These are phyloP conservation scores for Thyatira batis DNA, from an alignment of 2,888 invertebrate species.

Conservation along the genomic window DNA sequence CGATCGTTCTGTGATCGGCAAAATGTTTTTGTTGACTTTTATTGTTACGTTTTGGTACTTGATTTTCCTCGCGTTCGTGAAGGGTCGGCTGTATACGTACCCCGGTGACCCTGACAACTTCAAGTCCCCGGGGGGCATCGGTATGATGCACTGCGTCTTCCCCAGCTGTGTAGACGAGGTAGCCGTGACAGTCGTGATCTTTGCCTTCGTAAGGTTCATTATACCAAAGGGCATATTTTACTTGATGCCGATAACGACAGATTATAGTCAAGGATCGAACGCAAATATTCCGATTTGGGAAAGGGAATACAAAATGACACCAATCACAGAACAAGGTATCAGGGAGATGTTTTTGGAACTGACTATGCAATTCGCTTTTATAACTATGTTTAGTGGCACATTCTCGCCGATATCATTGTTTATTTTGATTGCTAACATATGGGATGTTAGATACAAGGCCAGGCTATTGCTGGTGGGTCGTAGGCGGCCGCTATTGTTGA, in stretches of 20 bases:
- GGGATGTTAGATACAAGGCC: neutral
- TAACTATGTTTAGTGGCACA: neutral
- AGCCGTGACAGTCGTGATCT: conserved; percentile 4
- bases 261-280: conserved; percentile 18
- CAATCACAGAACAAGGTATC: conserved; percentile 43
- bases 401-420: neutral
- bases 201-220: conserved; percentile 1
- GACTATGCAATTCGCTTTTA: neutral
- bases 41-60: conserved; percentile 34
- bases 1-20: conserved; percentile 51
- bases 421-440: neutral
- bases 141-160: conserved; percentile 64
- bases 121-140: conserved; percentile 24
- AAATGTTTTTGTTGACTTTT: conserved; percentile 49
- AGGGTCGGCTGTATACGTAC: conserved; percentile 10
- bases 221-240: conserved; percentile 1
- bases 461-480: neutral
- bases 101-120: conserved; percentile 2
- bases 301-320: conserved; percentile 46
- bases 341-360: conserved; percentile 2
- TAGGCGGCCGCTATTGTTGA: neutral
- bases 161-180: conserved; percentile 79
- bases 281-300: conserved; percentile 49
- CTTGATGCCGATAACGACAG: conserved; percentile 10
- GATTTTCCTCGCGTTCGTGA: conserved; percentile 9